A percentile compares a stretch with the other conserved stretches of the same genome.
Evolutionary conservation across 2,113 vertebrate genomes (phyloP).

Genomic region (Cranoglanis bouderius): DNA sequence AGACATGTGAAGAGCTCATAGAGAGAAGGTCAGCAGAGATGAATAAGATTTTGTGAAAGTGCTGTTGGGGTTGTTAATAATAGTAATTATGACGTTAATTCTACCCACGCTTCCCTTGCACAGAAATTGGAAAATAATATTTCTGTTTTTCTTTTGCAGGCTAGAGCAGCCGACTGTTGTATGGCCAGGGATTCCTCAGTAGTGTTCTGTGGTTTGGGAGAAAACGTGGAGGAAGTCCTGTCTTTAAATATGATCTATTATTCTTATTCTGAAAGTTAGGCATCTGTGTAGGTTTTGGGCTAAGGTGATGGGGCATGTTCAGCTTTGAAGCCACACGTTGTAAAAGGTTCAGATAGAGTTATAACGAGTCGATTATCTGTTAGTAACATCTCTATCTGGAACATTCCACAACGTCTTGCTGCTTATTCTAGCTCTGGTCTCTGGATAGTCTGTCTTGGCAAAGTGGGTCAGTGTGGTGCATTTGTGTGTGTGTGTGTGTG

Average conservation of each 20-base stretch:
- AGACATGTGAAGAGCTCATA: neutral
- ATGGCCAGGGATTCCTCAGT: conserved; percentile 53
- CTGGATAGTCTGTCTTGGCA: conserved; percentile 31
- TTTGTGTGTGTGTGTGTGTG: neutral
- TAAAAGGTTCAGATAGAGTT: conserved; percentile 17
- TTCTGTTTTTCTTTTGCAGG: conserved; percentile 57
- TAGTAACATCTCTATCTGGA: conserved; percentile 20
- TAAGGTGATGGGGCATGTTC: conserved; percentile 34
- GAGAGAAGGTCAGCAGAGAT: neutral
- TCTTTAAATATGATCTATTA: neutral
- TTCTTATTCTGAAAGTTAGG: neutral
- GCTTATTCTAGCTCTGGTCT: conserved; percentile 5
- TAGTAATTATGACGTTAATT: neutral
- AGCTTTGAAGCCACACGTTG: conserved; percentile 11
- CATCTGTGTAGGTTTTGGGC: conserved; percentile 1
- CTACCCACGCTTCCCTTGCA: neutral
- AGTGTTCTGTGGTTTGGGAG: conserved; percentile 43
- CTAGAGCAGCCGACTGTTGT: conserved; percentile 51
- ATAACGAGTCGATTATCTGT: neutral
- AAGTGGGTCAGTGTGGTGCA: conserved; percentile 32
- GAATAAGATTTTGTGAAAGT: neutral
- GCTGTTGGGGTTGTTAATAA: neutral
- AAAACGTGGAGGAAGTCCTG: conserved; percentile 1
- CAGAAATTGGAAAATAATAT: conserved; percentile 40
- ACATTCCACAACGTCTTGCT: conserved; percentile 20